A percentile compares a stretch with the other conserved stretches of the same genome.
These are phyloP conservation scores for Himalopsyche japonica DNA, from an alignment of 2,888 invertebrate species.

Conservation along the genomic window DNA sequence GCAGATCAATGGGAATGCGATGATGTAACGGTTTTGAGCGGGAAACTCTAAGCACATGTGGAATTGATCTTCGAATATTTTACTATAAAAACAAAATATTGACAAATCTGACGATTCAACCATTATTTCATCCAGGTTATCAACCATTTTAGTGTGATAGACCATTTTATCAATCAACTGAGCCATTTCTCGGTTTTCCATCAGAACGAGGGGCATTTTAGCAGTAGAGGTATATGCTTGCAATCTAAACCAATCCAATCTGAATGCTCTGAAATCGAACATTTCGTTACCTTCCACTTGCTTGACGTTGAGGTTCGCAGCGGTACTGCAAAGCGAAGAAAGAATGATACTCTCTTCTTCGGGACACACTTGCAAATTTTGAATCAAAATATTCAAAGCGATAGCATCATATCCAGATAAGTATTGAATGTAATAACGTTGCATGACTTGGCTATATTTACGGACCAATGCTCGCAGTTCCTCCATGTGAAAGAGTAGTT, in stretches of 20 bases:
- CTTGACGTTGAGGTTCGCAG: slow-evolving; percentile 83
- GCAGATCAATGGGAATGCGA: slow-evolving; percentile 96
- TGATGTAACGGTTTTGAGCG: slow-evolving; percentile 96
- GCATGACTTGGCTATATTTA: slow-evolving; percentile 96
- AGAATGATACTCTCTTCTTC: slow-evolving; percentile 95
- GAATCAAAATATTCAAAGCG: slow-evolving; percentile 82
- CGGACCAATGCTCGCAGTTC: slow-evolving; percentile 92
- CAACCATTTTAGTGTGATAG: slow-evolving; percentile 98
- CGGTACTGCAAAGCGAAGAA: slow-evolving; percentile 88
- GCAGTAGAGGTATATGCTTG: slow-evolving; percentile 91
- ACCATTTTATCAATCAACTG: slow-evolving; percentile 92
- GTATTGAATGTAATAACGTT: slow-evolving; percentile 97
- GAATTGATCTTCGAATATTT: slow-evolving; percentile 97
- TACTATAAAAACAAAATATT: slow-evolving; percentile 95
- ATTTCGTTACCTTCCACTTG: slow-evolving; percentile 96
- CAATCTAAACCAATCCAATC: slow-evolving; percentile 96
- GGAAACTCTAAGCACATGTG: slow-evolving; percentile 99
- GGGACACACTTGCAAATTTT: slow-evolving; percentile 80
- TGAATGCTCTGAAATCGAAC: slow-evolving; percentile 93
- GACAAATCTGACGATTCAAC: slow-evolving; percentile 97
- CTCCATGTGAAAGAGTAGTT: slow-evolving; percentile 97
- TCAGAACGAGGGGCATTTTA: slow-evolving; percentile 77
- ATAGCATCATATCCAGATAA: slow-evolving; percentile 95
- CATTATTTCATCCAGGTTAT: slow-evolving; percentile 94
- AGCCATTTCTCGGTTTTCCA: slow-evolving; percentile 84